These are phyloP conservation scores for Upupa epops DNA, from an alignment of 2,113 vertebrate species.

Conservation along the genomic window DNA sequence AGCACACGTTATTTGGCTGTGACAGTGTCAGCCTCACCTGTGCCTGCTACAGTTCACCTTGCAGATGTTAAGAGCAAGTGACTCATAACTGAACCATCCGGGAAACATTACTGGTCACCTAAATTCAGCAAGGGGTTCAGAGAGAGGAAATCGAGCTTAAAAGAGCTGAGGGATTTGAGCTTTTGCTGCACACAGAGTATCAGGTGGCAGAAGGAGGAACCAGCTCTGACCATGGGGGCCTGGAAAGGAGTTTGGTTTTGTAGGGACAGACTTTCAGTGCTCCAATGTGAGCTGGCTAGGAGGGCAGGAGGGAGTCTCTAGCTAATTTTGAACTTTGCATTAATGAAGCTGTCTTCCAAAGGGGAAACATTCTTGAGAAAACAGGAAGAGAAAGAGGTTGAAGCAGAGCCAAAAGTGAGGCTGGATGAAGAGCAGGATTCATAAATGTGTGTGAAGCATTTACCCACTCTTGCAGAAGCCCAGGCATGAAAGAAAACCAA, in stretches of 20 bases:
- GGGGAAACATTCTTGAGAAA: conserved; percentile 12
- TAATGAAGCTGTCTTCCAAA: conserved; percentile 34
- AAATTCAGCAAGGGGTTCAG: conserved; percentile 25
- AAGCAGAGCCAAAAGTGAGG: conserved; percentile 31
- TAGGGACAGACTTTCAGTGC: background rate
- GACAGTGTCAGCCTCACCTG: background rate
- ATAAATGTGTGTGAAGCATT: conserved; percentile 32
- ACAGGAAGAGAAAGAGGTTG: conserved; percentile 52
- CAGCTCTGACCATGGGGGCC: background rate
- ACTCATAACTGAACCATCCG: conserved; percentile 45
- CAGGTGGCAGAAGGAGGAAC: conserved; percentile 25
- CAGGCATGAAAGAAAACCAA: background rate
- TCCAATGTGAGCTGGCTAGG: background rate
- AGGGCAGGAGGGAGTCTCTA: background rate
- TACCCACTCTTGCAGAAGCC: background rate
- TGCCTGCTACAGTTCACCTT: background rate
- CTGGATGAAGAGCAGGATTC: conserved; percentile 8
- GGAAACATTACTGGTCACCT: conserved; percentile 44
- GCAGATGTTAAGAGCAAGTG: conserved; percentile 34
- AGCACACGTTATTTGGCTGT: background rate
- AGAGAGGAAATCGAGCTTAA: conserved; percentile 14
- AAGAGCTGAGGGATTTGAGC: background rate
- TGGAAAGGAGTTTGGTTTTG: background rate
- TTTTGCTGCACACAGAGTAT: conserved; percentile 11
- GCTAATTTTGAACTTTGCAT: conserved; percentile 33